Base-by-base conservation (phyloP, 2,888 invertebrate genomes). In the Pyralis farinalis region DNA sequence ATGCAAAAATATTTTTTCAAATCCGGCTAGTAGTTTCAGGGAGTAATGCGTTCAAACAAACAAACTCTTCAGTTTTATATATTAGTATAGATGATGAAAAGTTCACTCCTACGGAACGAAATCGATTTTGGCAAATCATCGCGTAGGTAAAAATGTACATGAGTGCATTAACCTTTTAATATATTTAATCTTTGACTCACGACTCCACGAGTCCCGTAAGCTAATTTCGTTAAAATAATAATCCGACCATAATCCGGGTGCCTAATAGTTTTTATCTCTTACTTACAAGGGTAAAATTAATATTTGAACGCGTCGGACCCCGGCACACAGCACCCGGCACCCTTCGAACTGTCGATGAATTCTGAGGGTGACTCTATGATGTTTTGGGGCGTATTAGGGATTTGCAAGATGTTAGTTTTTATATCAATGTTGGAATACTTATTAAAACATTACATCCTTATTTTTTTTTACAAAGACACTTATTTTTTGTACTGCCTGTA, bases 221-320 rank as follows among this genome's bases (percentile, higher is more conserved):
- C 84, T 87, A 86, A 88, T 85, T 86, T 78, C 63, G 82, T 87
- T 87, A 87, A 86, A 88, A 85, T 84, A 82, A 87, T 87, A 88
- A 86, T 86, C 86, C 76, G 43, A 51, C 76, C 77, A 69, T 85
- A 87, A 85, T 81, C 86, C 81, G 57, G 60, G 54, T 56, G 62
- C 75, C 78, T 84, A 84, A 86, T 84, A 84, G 85, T 86, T 87
- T 86, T 86, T 86, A 85, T 85, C 75, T 77, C 63, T 68, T 62
- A 49, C 47, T 56, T 65, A 56, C 63, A 67, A 73, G 79, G 80
- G 81, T 74, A 62, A 74, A 63, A 79, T 84, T 86, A 87, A 87
- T 87, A 84, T 82, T 85, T 81, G 63, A 82, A 71, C 71, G 68
- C 59, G 63, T 56, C 46, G 58, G 47, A 54, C 46, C 55, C 44